A percentile compares a stretch with the other conserved stretches of the same genome.
These are phyloP conservation scores for Pyrgilauda ruficollis DNA, from an alignment of 2,113 vertebrate genomes.

Conservation along the genomic window DNA sequence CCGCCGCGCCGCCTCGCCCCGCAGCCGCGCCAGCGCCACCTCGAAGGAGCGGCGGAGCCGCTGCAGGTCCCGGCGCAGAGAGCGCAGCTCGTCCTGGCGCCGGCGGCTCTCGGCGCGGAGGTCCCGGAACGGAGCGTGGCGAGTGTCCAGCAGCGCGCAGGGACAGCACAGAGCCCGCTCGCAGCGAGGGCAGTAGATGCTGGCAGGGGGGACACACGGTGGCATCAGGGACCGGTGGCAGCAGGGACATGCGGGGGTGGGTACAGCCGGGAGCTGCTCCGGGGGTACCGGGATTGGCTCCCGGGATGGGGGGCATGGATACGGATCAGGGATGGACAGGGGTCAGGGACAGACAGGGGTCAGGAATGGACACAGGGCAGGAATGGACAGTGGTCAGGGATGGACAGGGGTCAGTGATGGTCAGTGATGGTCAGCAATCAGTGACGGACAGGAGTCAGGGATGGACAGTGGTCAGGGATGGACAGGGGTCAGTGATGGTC, in stretches of 20 bases:
- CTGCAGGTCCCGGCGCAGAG: neutral
- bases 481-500: too few species aligned
- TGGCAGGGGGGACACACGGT: neutral
- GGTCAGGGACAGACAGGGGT: too few species aligned
- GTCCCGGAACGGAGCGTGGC: neutral
- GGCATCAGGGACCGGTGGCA: neutral
- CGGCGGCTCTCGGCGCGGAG: neutral
- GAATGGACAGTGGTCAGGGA: rapidly evolving
- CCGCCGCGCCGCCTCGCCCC: neutral
- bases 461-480: too few species aligned
- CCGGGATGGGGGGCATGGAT: neutral
- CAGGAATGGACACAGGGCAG: too few species aligned
- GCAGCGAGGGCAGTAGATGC: neutral
- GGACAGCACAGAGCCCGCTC: neutral
- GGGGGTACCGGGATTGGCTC: neutral
- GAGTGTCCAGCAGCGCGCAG: neutral
- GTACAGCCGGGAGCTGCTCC: too few species aligned
- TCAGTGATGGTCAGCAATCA: too few species aligned
- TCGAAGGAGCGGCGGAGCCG: neutral
- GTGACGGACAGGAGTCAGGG: rapidly evolving
- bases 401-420: too few species aligned
- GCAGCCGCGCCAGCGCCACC: neutral
- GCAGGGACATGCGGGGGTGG: too few species aligned
- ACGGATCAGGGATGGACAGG: neutral
- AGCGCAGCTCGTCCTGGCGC: neutral